phyloP scores from a whole-genome alignment of 92 coral and sea anemone species.

The Scolanthus callimorphus region DNA sequence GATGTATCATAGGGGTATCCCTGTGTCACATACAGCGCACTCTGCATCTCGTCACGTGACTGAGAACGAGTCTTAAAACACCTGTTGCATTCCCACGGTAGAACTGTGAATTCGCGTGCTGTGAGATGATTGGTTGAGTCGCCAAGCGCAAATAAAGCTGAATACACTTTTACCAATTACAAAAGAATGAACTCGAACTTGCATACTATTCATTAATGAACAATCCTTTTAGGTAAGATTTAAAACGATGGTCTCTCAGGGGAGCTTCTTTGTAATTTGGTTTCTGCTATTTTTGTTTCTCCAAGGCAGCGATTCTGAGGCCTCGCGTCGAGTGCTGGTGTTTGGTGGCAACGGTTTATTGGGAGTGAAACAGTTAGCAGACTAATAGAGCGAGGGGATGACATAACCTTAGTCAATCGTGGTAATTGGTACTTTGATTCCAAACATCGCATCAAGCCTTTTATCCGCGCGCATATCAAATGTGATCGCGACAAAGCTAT shows the following conservation, averaged over 20 bases:
- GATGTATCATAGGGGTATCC: too few species aligned
- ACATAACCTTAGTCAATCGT: constrained; percentile 84
- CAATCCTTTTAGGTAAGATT: too few species aligned
- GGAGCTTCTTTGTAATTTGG: neutral
- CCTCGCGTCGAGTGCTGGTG: constrained; percentile 52
- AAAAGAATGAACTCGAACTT: neutral
- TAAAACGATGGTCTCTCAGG: too few species aligned
- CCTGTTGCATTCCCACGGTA: neutral
- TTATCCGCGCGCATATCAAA: constrained; percentile 48
- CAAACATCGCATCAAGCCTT: constrained; percentile 75
- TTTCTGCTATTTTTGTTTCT: too few species aligned
- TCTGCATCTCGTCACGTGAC: too few species aligned
- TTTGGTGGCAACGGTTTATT: constrained; percentile 98
- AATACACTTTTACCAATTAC: neutral
- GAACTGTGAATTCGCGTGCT: neutral
- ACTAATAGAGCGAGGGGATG: constrained; percentile 60
- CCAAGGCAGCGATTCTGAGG: neutral
- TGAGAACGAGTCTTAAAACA: too few species aligned
- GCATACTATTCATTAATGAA: neutral
- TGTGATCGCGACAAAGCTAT: constrained; percentile 89
- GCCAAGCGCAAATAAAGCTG: neutral
- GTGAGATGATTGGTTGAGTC: neutral
- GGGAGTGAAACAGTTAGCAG: constrained; percentile 79
- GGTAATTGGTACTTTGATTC: constrained; percentile 96
- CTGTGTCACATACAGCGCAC: too few species aligned